A percentile compares a stretch with the other conserved stretches of the same genome.
phyloP scores from a whole-genome alignment of 1,140 invertebrate species.

The Pseudachorutes palmiensis region DNA sequence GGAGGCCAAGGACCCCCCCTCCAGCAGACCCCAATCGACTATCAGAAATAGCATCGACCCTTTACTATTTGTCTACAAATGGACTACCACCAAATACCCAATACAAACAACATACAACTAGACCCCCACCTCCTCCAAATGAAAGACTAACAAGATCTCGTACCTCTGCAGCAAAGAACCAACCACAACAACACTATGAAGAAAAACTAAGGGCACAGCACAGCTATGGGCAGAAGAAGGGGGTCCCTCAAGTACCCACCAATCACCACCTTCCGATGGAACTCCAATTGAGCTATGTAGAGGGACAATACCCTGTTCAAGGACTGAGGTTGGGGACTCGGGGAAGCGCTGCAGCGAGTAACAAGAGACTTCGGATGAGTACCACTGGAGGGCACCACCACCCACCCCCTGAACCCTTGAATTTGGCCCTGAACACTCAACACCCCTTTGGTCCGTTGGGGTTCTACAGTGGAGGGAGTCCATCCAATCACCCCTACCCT shows the following conservation, averaged over 20 bases:
- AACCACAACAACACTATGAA: background rate
- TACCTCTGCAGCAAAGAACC: background rate
- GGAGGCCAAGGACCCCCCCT: slow-evolving; percentile 1
- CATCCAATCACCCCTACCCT: background rate
- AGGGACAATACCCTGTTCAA: too few relatives aligned
- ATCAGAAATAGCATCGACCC: slow-evolving; percentile 6
- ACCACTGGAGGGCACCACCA: slow-evolving; percentile 18
- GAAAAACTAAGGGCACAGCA: background rate
- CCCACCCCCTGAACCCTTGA: slow-evolving; percentile 14
- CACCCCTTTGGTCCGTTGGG: background rate
- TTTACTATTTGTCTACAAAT: slow-evolving; percentile 16
- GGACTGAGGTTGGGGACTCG: too few relatives aligned
- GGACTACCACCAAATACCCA: background rate
- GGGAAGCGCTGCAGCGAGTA: background rate
- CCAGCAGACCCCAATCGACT: background rate
- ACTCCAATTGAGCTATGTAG: too few relatives aligned
- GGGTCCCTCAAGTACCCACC: too few relatives aligned
- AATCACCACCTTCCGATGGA: background rate
- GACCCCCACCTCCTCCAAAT: too few relatives aligned
- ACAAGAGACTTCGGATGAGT: slow-evolving; percentile 23
- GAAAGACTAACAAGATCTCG: background rate
- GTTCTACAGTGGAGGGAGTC: background rate
- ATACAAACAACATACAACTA: too few relatives aligned
- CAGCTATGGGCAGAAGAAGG: too few relatives aligned
- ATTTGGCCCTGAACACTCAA: slow-evolving; percentile 12